These are phyloP conservation scores for Athetis lepigone DNA, from an alignment of 2,888 invertebrate species.

Conservation along the genomic window DNA sequence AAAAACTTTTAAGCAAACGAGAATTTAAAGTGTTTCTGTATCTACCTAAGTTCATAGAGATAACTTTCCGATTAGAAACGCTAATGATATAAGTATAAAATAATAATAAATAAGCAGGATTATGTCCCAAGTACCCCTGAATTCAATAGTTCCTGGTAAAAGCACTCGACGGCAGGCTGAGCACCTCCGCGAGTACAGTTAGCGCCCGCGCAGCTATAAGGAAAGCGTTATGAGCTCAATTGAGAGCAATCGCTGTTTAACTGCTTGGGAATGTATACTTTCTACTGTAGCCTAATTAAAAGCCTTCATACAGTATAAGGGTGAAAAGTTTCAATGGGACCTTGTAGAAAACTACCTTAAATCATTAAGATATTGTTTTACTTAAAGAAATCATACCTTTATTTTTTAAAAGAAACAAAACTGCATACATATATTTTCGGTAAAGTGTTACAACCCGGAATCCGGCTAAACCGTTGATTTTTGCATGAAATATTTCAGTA, in stretches of 20 bases:
- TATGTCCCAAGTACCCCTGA: not conserved
- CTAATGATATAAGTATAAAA: not conserved
- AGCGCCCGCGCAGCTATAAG: constrained; percentile 24
- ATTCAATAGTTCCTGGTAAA: constrained; percentile 3
- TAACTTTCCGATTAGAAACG: not conserved
- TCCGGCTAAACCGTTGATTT: no score
- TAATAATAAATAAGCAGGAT: not conserved
- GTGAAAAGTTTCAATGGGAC: no score
- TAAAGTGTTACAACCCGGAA: no score
- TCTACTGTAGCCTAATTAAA: not conserved
- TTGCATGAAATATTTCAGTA: no score
- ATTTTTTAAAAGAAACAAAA: no score
- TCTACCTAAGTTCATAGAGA: not conserved
- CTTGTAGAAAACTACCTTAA: no score
- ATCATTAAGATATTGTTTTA: no score
- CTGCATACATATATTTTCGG: no score
- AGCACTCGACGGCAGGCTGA: not conserved
- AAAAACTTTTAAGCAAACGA: no score
- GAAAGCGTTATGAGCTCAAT: constrained; percentile 13
- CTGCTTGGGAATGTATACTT: not conserved
- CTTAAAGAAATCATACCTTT: no score
- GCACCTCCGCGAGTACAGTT: constrained; percentile 3
- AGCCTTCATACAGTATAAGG: not conserved
- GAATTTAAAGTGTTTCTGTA: not conserved
- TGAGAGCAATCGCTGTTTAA: constrained; percentile 11